These are phyloP conservation scores for Todiramphus saurophagus DNA, from an alignment of 2,113 vertebrate species.

Conservation along the genomic window DNA sequence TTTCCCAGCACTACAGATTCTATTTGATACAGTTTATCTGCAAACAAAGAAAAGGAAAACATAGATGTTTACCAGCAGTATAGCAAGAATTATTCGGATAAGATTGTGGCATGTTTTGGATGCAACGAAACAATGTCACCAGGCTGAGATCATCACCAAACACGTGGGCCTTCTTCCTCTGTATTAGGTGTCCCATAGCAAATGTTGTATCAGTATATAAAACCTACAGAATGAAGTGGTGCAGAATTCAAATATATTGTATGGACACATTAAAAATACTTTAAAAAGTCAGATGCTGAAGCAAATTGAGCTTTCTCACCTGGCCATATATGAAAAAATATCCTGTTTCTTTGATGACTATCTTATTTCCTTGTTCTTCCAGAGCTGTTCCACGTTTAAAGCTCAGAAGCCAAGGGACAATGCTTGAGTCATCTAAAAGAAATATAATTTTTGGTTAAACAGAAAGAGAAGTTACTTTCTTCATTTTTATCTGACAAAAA, in stretches of 20 bases:
- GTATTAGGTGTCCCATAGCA: slow-evolving; percentile 92
- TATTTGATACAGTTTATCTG: not conserved
- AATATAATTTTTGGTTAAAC: not conserved
- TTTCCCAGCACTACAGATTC: not conserved
- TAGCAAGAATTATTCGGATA: slow-evolving; percentile 93
- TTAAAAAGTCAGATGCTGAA: not conserved
- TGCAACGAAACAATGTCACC: slow-evolving; percentile 89
- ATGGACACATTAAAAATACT: not conserved
- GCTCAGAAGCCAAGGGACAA: slow-evolving; percentile 90
- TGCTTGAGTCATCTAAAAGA: slow-evolving; percentile 72
- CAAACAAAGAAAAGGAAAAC: not conserved
- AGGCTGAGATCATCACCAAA: slow-evolving; percentile 87
- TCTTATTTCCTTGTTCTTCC: slow-evolving; percentile 82
- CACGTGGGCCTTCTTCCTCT: slow-evolving; percentile 86
- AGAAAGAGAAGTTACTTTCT: not conserved
- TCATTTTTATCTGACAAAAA: not conserved
- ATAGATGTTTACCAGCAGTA: slow-evolving; percentile 85
- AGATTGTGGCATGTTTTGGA: slow-evolving; percentile 88
- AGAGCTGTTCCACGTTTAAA: slow-evolving; percentile 87
- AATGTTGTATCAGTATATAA: slow-evolving; percentile 86
- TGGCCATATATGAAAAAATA: slow-evolving; percentile 96
- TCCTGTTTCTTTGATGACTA: slow-evolving; percentile 88
- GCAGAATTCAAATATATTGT: not conserved
- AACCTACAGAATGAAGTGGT: slow-evolving; percentile 77
- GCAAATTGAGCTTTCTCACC: slow-evolving; percentile 62